Percentiles rank a stretch among this genome's conserved stretches.
phyloP scores from a whole-genome alignment of 2,797 vertebrate genomes.

The Rhinatrema bivittatum region DNA sequence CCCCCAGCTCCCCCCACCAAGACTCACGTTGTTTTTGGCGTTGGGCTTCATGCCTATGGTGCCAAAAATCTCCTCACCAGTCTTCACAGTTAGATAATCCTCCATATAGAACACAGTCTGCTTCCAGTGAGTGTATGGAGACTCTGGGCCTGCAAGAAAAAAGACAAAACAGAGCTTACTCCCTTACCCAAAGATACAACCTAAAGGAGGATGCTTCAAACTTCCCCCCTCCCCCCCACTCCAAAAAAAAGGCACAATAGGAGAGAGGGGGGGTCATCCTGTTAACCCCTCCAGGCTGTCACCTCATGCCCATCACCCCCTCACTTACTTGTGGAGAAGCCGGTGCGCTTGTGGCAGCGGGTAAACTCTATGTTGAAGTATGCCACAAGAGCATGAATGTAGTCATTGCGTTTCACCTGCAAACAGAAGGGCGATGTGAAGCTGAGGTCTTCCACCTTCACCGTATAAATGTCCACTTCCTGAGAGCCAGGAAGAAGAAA shows the following conservation, averaged over 20 bases:
- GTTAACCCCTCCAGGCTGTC: neutral
- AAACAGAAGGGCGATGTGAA: constrained; percentile 93
- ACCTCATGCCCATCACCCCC: too few relatives aligned
- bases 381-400: constrained; percentile 85
- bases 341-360: constrained; percentile 87
- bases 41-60: constrained; percentile 93
- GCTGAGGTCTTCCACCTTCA: constrained; percentile 84
- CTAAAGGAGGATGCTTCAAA: too few relatives aligned
- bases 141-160: constrained; percentile 72
- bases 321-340: constrained; percentile 82
- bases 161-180: accelerated
- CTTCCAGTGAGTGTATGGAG: constrained; percentile 94
- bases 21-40: constrained; percentile 85
- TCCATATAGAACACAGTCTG: constrained; percentile 94
- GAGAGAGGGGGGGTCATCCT: too few relatives aligned
- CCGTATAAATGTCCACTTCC: constrained; percentile 93
- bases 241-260: too few relatives aligned
- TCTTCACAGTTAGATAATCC: constrained; percentile 88
- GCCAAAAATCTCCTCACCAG: constrained; percentile 87
- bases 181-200: too few relatives aligned
- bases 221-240: too few relatives aligned
- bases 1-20: neutral
- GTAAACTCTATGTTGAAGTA: constrained; percentile 97
- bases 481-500: constrained; percentile 9
- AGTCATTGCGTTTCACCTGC: constrained; percentile 90